Conservation (phyloP, 2,113 vertebrate genomes). For the Coreoperca whiteheadi region DNA sequence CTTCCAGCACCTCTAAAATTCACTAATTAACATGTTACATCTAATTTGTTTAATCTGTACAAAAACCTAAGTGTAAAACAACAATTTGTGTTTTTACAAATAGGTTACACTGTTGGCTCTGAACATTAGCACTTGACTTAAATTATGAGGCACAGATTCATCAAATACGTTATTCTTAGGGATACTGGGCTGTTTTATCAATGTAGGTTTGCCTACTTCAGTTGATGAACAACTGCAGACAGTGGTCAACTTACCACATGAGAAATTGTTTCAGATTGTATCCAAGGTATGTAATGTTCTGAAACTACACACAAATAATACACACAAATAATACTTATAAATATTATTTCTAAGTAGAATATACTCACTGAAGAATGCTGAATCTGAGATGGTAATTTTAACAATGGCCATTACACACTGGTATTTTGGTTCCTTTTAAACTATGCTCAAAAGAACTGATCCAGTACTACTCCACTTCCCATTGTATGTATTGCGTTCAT, state of each 20-base stretch:
- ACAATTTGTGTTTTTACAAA: not conserved
- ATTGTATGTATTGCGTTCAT: slow-evolving; percentile 3
- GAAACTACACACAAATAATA: too few species aligned
- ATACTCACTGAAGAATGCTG: not conserved
- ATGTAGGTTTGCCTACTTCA: not conserved
- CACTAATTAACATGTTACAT: too few species aligned
- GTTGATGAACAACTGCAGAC: not conserved
- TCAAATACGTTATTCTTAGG: not conserved
- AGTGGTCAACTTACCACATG: not conserved
- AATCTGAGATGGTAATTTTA: slow-evolving; percentile 6
- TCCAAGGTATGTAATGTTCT: not conserved
- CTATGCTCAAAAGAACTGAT: not conserved
- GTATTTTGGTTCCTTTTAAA: not conserved
- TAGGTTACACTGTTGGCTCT: not conserved
- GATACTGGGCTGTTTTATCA: not conserved
- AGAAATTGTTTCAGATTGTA: not conserved
- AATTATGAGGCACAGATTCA: not conserved
- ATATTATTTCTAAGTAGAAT: not conserved
- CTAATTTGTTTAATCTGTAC: too few species aligned
- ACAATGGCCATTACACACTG: not conserved
- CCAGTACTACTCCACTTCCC: not conserved
- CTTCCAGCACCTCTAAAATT: too few species aligned
- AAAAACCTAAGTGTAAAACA: not conserved
- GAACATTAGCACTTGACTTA: not conserved
- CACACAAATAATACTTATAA: too few species aligned